These are phyloP conservation scores for Euphonia xanthogaster DNA, from an alignment of 2,797 vertebrate species.

Conservation along the genomic window DNA sequence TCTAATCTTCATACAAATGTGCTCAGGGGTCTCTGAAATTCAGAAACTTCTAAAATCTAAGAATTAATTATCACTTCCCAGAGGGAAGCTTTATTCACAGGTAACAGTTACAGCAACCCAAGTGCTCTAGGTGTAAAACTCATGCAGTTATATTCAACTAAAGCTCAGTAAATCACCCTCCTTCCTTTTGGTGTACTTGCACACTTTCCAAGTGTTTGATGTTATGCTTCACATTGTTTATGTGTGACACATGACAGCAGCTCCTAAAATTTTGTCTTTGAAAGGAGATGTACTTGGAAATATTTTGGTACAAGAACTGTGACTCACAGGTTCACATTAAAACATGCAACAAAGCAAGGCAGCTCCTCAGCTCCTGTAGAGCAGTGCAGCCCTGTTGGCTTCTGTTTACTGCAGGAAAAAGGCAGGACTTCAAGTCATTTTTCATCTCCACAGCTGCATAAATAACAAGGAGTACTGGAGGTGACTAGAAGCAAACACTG, in stretches of 20 bases:
- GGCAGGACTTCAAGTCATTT: not conserved
- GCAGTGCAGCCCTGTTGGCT: not conserved
- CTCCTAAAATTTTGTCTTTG: conserved; percentile 17
- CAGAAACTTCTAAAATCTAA: conserved; percentile 68
- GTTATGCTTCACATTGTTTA: conserved; percentile 28
- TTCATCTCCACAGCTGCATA: not conserved
- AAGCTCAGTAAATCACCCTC: conserved; percentile 52
- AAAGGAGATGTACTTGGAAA: not conserved
- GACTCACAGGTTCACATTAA: not conserved
- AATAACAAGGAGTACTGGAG: not conserved
- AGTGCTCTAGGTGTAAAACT: conserved; percentile 71
- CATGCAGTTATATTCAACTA: conserved; percentile 64
- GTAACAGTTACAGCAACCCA: conserved; percentile 58
- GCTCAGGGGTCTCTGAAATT: conserved; percentile 71
- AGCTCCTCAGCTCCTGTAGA: not conserved
- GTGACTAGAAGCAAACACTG: not conserved
- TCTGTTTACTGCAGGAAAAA: not conserved
- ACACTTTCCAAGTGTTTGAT: conserved; percentile 52
- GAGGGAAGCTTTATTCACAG: conserved; percentile 71
- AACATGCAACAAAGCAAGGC: not conserved
- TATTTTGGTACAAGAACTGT: not conserved
- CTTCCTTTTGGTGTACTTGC: conserved; percentile 36
- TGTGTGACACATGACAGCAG: not conserved
- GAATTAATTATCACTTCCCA: conserved; percentile 81
- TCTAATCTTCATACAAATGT: conserved; percentile 77